A percentile compares a stretch with the other conserved stretches of the same genome.
These are phyloP conservation scores for Ceryle rudis DNA, from an alignment of 2,797 vertebrate genomes.

Conservation along the genomic window DNA sequence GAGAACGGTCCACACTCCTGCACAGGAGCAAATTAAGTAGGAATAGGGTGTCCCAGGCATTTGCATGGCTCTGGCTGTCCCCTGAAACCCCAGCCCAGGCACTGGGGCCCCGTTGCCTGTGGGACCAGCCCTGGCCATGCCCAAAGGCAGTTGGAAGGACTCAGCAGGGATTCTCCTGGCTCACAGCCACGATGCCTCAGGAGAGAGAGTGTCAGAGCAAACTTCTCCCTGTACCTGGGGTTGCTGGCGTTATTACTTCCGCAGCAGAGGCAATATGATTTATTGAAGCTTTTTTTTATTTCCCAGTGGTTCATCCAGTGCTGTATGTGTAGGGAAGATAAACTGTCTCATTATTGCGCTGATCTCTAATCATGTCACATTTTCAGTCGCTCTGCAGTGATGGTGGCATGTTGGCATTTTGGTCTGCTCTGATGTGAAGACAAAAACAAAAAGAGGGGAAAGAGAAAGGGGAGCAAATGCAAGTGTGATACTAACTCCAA, in stretches of 20 bases:
- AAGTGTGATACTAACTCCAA: neutral
- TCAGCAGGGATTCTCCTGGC: fast-evolving
- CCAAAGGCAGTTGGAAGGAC: fast-evolving
- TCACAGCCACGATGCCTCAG: fast-evolving
- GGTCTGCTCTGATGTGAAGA: neutral
- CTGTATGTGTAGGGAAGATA: neutral
- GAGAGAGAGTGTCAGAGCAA: neutral
- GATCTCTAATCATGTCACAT: constrained; percentile 16
- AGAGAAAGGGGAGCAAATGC: neutral
- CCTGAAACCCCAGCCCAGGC: neutral
- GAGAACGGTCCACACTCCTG: neutral
- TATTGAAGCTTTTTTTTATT: constrained; percentile 12
- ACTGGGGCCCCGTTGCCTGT: fast-evolving
- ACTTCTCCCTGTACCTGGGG: neutral
- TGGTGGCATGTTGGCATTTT: neutral
- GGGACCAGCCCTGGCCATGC: neutral
- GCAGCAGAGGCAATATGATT: neutral
- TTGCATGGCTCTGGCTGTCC: neutral
- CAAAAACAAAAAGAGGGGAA: neutral
- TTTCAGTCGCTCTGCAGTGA: neutral
- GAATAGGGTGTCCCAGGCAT: neutral
- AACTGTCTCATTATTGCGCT: neutral
- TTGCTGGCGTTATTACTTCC: constrained; percentile 2
- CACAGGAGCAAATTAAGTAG: neutral
- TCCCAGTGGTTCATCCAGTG: constrained; percentile 8